These are phyloP conservation scores for Ooceraea biroi DNA, from an alignment of 1,140 invertebrate species.

Conservation along the genomic window DNA sequence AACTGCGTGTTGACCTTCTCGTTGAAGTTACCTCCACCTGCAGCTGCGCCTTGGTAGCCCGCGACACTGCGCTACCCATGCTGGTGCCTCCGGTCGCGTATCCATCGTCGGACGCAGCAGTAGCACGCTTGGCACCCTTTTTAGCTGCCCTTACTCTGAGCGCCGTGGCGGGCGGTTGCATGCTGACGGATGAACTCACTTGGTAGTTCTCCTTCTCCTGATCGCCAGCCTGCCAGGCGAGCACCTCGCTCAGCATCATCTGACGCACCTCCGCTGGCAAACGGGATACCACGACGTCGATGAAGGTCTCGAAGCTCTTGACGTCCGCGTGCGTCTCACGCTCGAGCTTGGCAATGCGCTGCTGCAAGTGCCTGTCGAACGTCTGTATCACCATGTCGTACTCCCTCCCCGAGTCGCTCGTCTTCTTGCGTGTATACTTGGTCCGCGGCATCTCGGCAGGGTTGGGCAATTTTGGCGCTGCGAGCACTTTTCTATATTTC, in stretches of 20 bases:
- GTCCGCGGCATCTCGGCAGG: constrained; percentile 78
- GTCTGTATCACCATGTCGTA: constrained; percentile 73
- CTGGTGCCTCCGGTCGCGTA: constrained; percentile 71
- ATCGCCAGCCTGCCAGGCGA: constrained; percentile 49
- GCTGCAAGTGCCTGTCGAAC: constrained; percentile 75
- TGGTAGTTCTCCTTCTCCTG: constrained; percentile 70
- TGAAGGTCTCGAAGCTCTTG: constrained; percentile 61
- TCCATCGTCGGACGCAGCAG: constrained; percentile 77
- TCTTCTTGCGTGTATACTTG: constrained; percentile 71
- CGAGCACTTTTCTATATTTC: too few relatives aligned
- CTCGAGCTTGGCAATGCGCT: constrained; percentile 72
- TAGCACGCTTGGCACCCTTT: constrained; percentile 51
- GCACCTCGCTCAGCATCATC: constrained; percentile 75
- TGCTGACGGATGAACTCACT: constrained; percentile 63
- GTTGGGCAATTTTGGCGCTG: too few relatives aligned
- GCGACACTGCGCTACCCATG: constrained; percentile 49
- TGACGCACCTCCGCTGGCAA: constrained; percentile 75
- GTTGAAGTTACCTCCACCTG: constrained; percentile 10
- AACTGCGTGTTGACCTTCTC: constrained; percentile 68
- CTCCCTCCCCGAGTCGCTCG: constrained; percentile 57
- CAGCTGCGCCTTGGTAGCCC: constrained; percentile 26
- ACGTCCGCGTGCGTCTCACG: constrained; percentile 68
- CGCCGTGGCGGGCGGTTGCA: constrained; percentile 1
- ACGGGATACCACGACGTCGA: constrained; percentile 70
- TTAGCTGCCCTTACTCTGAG: constrained; percentile 30